phyloP scores from a whole-genome alignment of 1,140 invertebrate species.

The Zaprionus africanus region DNA sequence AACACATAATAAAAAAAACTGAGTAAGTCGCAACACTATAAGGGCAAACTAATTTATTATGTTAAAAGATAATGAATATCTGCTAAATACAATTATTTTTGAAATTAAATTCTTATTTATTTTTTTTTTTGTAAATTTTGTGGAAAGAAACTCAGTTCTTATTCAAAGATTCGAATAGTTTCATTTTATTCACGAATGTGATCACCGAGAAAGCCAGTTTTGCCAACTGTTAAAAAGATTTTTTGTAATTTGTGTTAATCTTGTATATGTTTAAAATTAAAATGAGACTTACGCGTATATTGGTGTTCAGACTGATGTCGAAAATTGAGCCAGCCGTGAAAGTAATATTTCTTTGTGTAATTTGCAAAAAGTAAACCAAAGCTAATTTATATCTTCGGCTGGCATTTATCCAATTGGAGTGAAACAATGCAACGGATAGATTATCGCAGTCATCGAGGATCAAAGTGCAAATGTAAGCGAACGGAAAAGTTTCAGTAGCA shows the following conservation, averaged over 20 bases:
- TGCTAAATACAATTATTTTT: too few relatives aligned
- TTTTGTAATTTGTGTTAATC: background rate
- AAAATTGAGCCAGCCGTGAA: constrained; percentile 60
- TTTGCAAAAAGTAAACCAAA: constrained; percentile 43
- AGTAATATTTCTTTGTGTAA: constrained; percentile 30
- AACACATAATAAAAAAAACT: background rate
- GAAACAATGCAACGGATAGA: constrained; percentile 37
- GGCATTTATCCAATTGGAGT: constrained; percentile 47
- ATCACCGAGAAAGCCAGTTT: background rate
- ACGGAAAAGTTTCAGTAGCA: constrained; percentile 56
- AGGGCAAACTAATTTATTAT: background rate
- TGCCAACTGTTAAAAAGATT: background rate
- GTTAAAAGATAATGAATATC: too few relatives aligned
- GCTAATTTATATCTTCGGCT: constrained; percentile 34
- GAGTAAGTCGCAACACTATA: too few relatives aligned
- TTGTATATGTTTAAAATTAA: accelerated
- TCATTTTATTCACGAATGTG: background rate
- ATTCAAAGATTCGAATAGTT: background rate
- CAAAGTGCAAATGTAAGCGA: constrained; percentile 56
- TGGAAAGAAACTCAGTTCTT: too few relatives aligned
- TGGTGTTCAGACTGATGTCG: constrained; percentile 42
- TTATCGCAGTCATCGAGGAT: constrained; percentile 46
- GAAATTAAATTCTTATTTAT: too few relatives aligned
- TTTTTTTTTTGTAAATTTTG: background rate
- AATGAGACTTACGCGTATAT: constrained; percentile 40